A percentile compares a stretch with the other conserved stretches of the same genome.
phyloP scores from a whole-genome alignment of 2,113 vertebrate species.

The Cranoglanis bouderius region DNA sequence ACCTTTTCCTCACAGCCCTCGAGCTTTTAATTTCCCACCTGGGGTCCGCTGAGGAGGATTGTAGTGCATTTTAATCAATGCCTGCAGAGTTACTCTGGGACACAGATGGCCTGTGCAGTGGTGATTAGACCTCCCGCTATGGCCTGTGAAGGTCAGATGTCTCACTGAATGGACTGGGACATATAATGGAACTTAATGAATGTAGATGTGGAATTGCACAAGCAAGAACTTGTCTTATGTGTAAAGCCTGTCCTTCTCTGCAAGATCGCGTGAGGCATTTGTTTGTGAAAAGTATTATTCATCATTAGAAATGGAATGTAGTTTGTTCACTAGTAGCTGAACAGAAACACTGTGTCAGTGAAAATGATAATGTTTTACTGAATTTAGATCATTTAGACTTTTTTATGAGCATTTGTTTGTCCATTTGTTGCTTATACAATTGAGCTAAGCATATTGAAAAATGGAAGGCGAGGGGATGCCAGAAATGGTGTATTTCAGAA shows the following conservation, averaged over 20 bases:
- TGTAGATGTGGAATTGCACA: background rate
- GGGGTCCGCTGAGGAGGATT: conserved; percentile 31
- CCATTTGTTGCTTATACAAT: background rate
- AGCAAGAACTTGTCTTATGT: background rate
- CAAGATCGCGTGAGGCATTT: background rate
- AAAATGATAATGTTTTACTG: background rate
- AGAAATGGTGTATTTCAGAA: background rate
- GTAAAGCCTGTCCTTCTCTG: background rate
- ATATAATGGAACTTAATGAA: background rate
- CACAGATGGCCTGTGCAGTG: conserved; percentile 52
- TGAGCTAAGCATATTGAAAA: background rate
- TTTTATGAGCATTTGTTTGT: background rate
- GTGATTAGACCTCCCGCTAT: conserved; percentile 39
- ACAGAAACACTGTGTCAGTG: background rate
- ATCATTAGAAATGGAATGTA: background rate
- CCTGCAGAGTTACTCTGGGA: conserved; percentile 50
- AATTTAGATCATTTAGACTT: background rate
- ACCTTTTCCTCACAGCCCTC: conserved; percentile 31
- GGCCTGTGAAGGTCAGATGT: conserved; percentile 47
- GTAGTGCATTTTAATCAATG: conserved; percentile 56
- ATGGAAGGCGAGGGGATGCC: background rate
- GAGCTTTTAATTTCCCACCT: conserved; percentile 56
- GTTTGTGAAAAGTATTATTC: background rate
- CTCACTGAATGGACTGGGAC: conserved; percentile 20
- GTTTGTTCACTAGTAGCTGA: background rate